Evolutionary conservation across 2,797 vertebrate species (phyloP).

Genomic region (Thaleichthys pacificus): DNA sequence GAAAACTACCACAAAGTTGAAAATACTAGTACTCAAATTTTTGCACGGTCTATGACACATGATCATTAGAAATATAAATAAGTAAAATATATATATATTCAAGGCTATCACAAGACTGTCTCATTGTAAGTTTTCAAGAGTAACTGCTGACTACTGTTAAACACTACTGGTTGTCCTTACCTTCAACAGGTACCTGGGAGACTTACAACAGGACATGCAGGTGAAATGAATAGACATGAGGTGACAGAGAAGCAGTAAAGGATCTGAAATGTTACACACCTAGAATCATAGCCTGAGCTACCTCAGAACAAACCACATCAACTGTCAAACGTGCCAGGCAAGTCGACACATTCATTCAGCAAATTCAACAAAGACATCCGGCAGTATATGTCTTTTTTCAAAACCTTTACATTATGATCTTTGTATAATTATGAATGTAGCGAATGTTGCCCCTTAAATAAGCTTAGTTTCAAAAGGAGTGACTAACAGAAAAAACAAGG

Average conservation of each 20-base stretch:
- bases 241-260: constrained; percentile 52
- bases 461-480: constrained; percentile 14
- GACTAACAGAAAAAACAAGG: constrained; percentile 23
- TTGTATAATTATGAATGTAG: constrained; percentile 29
- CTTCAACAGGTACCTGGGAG: constrained; percentile 83
- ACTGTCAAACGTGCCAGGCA: too few relatives aligned
- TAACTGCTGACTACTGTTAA: neutral
- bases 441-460: constrained; percentile 32
- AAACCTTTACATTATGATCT: neutral
- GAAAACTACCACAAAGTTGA: neutral
- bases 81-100: neutral
- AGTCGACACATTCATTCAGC: too few relatives aligned
- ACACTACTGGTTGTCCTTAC: constrained; percentile 67
- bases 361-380: neutral
- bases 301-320: too few relatives aligned
- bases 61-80: neutral
- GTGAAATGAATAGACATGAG: constrained; percentile 57
- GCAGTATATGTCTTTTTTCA: neutral
- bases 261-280: constrained; percentile 38
- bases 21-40: neutral
- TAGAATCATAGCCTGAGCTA: constrained; percentile 20
- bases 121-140: neutral
- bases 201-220: constrained; percentile 72
- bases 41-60: neutral
- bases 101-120: too few relatives aligned